Evolutionary conservation across 2,888 invertebrate genomes (phyloP).

Genomic region (Cistogaster globosa): DNA sequence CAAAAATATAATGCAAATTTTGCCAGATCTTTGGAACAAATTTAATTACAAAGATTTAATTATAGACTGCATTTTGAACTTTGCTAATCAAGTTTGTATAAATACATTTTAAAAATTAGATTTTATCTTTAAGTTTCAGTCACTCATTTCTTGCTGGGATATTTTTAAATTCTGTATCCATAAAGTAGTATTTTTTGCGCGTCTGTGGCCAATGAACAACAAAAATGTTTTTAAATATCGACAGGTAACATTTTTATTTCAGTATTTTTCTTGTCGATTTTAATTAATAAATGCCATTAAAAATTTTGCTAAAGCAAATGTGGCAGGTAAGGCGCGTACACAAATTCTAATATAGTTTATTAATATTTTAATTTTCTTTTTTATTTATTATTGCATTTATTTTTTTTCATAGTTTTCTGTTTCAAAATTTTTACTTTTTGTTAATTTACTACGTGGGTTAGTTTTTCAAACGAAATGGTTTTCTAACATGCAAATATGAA

Average conservation of each 20-base stretch:
- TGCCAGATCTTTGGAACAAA: too few species aligned
- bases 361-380: slow-evolving; percentile 22
- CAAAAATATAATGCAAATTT: too few species aligned
- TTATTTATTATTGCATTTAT: background rate
- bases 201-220: too few species aligned
- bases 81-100: too few species aligned
- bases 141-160: too few species aligned
- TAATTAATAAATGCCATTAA: slow-evolving; percentile 40
- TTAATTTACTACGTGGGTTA: slow-evolving; percentile 34
- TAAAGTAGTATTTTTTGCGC: too few species aligned
- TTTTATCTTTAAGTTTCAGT: too few species aligned
- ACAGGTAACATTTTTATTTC: slow-evolving; percentile 26
- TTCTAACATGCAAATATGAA: slow-evolving; percentile 48
- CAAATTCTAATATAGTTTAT: slow-evolving; percentile 60
- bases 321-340: background rate
- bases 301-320: slow-evolving; percentile 47
- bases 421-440: slow-evolving; percentile 52
- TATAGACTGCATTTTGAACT: too few species aligned
- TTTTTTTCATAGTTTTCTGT: slow-evolving; percentile 18
- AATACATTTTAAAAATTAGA: too few species aligned
- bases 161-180: too few species aligned
- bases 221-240: slow-evolving; percentile 9
- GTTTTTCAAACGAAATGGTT: slow-evolving; percentile 29
- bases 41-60: too few species aligned
- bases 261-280: background rate